A percentile compares a stretch with the other conserved stretches of the same genome.
phyloP scores from a whole-genome alignment of 30 jellyfish, hydroid and myxozoan species.

The Haliclystus octoradiatus region DNA sequence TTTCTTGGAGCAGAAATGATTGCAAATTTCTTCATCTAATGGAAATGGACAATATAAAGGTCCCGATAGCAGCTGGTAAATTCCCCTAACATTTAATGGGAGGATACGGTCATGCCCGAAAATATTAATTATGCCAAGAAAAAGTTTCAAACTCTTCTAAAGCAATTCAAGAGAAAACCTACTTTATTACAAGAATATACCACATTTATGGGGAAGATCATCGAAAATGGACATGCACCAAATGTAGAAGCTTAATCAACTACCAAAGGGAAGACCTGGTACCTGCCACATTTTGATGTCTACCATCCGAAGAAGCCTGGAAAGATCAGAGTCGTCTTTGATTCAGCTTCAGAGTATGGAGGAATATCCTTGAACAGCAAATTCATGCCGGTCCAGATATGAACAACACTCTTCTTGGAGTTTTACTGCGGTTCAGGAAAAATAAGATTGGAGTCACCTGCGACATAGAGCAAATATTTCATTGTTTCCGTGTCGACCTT shows the following conservation, averaged over 20 bases:
- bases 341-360: conserved; percentile 31
- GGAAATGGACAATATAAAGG: too few relatives aligned
- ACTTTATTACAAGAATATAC: not conserved
- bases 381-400: conserved; percentile 50
- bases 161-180: not conserved
- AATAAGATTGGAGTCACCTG: conserved; percentile 36
- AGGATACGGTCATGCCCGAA: too few relatives aligned
- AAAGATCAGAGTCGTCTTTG: conserved; percentile 48
- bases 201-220: conserved; percentile 13
- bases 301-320: conserved; percentile 57
- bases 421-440: conserved; percentile 35
- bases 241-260: not conserved
- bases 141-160: not conserved
- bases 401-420: conserved; percentile 39
- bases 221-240: conserved; percentile 7
- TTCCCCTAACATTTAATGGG: too few relatives aligned
- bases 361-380: conserved; percentile 31
- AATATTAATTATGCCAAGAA: conserved; percentile 22
- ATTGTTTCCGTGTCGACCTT: conserved; percentile 28
- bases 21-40: too few relatives aligned
- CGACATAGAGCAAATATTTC: conserved; percentile 47
- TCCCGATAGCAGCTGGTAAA: too few relatives aligned
- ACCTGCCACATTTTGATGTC: conserved; percentile 47
- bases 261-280: conserved; percentile 27
- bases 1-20: too few relatives aligned